Evolutionary conservation across 1,140 invertebrate genomes (phyloP).

Genomic region (Luehdorfia chinensis): DNA sequence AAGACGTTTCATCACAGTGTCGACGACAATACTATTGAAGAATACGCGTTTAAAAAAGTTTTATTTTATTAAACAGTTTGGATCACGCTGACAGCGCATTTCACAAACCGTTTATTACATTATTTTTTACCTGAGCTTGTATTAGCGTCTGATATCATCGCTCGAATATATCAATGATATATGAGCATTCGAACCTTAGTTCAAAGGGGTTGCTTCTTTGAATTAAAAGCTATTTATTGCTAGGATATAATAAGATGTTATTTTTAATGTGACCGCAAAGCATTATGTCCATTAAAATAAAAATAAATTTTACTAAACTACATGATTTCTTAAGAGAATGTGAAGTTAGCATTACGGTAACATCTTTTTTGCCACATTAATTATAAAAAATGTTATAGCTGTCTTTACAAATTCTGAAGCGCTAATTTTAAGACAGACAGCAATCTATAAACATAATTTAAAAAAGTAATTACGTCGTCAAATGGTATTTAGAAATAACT

Average conservation of each 20-base stretch:
- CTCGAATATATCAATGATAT: conserved; percentile 58
- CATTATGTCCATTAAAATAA: conserved; percentile 4
- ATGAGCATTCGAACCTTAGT: conserved; percentile 32
- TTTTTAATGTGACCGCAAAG: conserved; percentile 5
- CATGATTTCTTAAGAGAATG: conserved; percentile 4
- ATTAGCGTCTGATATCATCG: conserved; percentile 61
- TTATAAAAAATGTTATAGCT: too few relatives aligned
- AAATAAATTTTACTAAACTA: conserved; percentile 11
- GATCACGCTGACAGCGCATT: conserved; percentile 72
- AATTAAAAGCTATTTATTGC: conserved; percentile 54
- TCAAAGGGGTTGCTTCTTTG: conserved; percentile 52
- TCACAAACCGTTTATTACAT: conserved; percentile 68
- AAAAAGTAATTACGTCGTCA: too few relatives aligned
- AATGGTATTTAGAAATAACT: too few relatives aligned
- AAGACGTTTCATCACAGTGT: conserved; percentile 64
- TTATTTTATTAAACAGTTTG: conserved; percentile 45
- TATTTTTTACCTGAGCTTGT: conserved; percentile 51
- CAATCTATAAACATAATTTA: too few relatives aligned
- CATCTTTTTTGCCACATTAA: conserved; percentile 4
- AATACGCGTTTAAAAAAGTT: conserved; percentile 44
- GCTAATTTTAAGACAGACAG: too few relatives aligned
- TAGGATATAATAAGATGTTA: conserved; percentile 41
- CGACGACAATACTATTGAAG: conserved; percentile 56
- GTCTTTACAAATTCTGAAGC: too few relatives aligned
- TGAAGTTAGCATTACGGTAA: conserved; percentile 9